phyloP scores from a whole-genome alignment of 2,113 vertebrate species.

The Ahaetulla prasina region DNA sequence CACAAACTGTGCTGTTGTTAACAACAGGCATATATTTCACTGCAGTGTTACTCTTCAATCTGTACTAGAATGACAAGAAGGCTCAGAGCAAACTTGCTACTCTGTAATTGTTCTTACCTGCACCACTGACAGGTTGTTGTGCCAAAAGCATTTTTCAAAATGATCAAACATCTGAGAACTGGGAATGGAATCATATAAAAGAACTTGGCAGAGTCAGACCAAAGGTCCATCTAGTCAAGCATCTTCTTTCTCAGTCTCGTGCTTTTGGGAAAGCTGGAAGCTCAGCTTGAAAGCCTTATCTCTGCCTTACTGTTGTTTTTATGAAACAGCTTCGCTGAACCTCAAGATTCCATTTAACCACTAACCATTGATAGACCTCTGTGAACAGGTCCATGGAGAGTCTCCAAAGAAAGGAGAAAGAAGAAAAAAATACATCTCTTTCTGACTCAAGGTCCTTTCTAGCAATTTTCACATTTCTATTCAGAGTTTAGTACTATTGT shows the following conservation, averaged over 20 bases:
- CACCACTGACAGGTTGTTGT: not conserved
- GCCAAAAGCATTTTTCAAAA: not conserved
- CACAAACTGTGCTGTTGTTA: not conserved
- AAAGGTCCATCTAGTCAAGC: not conserved
- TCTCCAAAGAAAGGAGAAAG: not conserved
- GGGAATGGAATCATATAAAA: not conserved
- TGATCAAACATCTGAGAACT: not conserved
- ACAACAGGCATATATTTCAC: not conserved
- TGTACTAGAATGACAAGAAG: not conserved
- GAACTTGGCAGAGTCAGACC: not conserved
- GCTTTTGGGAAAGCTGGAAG: not conserved
- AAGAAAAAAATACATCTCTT: slow-evolving; percentile 6
- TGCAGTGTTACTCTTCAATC: not conserved
- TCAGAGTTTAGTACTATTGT: not conserved
- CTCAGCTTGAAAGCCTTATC: not conserved
- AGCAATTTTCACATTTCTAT: not conserved
- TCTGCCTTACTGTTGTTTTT: not conserved
- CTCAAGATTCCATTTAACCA: not conserved
- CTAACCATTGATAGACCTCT: not conserved
- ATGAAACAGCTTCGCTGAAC: not conserved
- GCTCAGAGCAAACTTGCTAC: not conserved
- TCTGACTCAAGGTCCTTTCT: slow-evolving; percentile 16
- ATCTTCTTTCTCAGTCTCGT: not conserved
- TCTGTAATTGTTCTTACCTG: not conserved
- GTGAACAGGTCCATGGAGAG: not conserved